Conservation (phyloP, 2,888 invertebrate species). For the Pterobdella sp. region DNA sequence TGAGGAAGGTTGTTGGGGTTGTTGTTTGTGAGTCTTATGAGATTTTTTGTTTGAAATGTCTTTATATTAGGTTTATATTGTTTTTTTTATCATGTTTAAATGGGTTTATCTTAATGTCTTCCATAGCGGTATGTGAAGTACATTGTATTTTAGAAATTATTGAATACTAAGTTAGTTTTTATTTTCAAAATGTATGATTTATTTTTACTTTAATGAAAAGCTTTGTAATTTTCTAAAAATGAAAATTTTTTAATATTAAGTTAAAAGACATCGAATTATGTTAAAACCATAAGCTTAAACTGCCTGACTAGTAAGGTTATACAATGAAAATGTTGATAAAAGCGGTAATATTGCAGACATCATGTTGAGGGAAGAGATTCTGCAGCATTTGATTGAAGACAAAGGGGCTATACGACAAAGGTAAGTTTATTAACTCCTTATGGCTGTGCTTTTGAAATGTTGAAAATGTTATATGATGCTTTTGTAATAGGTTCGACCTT, state of each 20-base stretch:
- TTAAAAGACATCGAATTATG: no score
- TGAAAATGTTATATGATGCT: no score
- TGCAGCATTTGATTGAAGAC: conserved; percentile 40
- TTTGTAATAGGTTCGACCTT: no score
- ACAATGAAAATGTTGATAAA: not conserved
- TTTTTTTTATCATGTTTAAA: no score
- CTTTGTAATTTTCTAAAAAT: no score
- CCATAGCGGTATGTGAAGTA: not conserved
- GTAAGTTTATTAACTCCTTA: conserved; percentile 13
- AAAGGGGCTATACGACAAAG: conserved; percentile 10
- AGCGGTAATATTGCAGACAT: conserved; percentile 29
- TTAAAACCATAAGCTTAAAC: no score
- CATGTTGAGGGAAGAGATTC: conserved; percentile 41
- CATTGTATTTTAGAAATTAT: not conserved
- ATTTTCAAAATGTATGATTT: no score
- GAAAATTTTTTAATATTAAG: not conserved
- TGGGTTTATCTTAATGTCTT: no score
- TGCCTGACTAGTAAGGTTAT: not conserved
- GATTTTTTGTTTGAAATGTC: not conserved
- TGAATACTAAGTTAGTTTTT: no score
- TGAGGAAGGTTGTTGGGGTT: conserved; percentile 26
- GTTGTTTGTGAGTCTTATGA: not conserved
- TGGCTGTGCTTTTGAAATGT: no score
- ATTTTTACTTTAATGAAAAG: no score
- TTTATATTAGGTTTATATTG: not conserved